phyloP scores from a whole-genome alignment of 2,888 invertebrate species.

The Oligia fasciuncula region DNA sequence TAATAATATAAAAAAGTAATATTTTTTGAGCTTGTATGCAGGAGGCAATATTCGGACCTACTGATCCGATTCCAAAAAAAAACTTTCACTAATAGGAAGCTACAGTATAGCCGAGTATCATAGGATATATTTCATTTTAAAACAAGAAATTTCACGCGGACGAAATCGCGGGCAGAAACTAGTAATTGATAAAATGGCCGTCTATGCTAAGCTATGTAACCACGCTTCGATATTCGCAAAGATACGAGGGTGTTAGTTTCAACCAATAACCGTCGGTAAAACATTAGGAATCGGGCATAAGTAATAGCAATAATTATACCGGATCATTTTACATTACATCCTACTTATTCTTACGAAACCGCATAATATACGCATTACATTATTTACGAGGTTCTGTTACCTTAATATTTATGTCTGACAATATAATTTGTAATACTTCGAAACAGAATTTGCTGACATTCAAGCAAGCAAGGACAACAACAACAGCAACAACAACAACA shows the following conservation, averaged over 20 bases:
- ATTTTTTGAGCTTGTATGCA: not conserved
- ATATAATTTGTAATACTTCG: conserved; percentile 10
- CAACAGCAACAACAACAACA: too few species aligned
- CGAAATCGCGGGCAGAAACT: not conserved
- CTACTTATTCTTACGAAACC: conserved; percentile 16
- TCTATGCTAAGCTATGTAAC: not conserved
- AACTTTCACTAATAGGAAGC: not conserved
- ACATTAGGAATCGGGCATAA: conserved; percentile 10
- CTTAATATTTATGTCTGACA: conserved; percentile 29
- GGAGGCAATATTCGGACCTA: not conserved
- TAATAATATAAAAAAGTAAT: not conserved
- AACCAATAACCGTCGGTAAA: conserved; percentile 10
- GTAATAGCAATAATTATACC: conserved; percentile 29
- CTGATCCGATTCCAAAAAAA: not conserved
- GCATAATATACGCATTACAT: conserved; percentile 23
- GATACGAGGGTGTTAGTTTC: conserved; percentile 18
- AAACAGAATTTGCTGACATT: not conserved
- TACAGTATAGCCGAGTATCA: not conserved
- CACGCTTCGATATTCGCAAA: conserved; percentile 19
- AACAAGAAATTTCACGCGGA: not conserved
- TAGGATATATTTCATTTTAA: too few species aligned
- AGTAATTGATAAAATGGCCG: not conserved
- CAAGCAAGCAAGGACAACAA: too few species aligned
- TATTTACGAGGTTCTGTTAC: conserved; percentile 32
- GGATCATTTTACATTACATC: conserved; percentile 40